Evolutionary conservation across 1,140 invertebrate species (phyloP), one percentile per base, ranked within the genome.

Genomic region (Maniola jurtina): DNA sequence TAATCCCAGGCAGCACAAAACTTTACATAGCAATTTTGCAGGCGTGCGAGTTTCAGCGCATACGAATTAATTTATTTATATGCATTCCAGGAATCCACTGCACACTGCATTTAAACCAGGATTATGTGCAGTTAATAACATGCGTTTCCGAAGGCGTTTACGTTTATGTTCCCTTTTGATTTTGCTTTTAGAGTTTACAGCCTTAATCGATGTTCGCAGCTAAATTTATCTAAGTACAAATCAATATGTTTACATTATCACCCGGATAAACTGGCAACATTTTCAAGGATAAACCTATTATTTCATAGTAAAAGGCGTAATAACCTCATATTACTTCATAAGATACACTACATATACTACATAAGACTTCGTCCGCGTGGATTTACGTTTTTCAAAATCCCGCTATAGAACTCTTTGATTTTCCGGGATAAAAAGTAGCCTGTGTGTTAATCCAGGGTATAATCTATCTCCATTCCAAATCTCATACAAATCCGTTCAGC

Each of bases 171-270:
- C 48, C 45, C 48, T 16, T 15, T 16, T 52, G 16, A 25, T 25
- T 9, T 52, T 52, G 48, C 14, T 52, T 52, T 52, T 52, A 52
- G 15, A 52, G 48, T 52, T 52, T 16, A 13, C 42, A 13, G 13
- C 13, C 42, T 45, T 52, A 25, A 52, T 6, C 5, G 1, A 6
- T 52, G 10, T 25, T 52, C 13, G 1, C 40, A 42, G 2, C 13
- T 42, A 42, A 42, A 42, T 42, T 42, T 42, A 42, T 42, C 1
- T 42, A 42, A 25, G 25, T 13, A 13, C 9, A 45, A 45, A n/a
- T 11, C 9, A 6, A 11, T 11, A 9, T 45, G 42, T 45, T 45
- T 45, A 13, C 42, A 45, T 45, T 11, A 42, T 42, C 25, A 42
- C 0, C 5, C 40, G 8, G 13, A 1, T 10, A 42, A 42, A 13